phyloP scores from a whole-genome alignment of 92 coral and sea anemone genomes.

The Paramuricea clavata region DNA sequence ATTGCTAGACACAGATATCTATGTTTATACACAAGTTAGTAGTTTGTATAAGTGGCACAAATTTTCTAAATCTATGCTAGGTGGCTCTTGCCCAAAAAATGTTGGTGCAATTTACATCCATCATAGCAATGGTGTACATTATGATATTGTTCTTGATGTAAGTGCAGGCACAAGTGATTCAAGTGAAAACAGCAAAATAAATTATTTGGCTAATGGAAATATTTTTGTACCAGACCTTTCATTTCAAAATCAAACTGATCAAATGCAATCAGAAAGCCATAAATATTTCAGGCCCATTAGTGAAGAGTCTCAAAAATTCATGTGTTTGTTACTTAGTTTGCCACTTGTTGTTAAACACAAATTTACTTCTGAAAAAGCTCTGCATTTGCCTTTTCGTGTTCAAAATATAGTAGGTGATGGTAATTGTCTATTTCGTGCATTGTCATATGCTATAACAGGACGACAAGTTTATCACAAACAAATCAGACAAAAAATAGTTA shows the following conservation, averaged over 20 bases:
- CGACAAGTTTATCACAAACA: constrained; percentile 48
- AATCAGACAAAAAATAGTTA: constrained; percentile 47
- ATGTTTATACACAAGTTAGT: constrained; percentile 67
- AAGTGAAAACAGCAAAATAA: constrained; percentile 6
- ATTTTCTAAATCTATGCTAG: constrained; percentile 65
- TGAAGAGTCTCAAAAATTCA: constrained; percentile 17
- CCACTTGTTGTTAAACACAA: constrained; percentile 39
- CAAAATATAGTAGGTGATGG: constrained; percentile 71
- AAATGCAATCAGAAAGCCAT: constrained; percentile 18
- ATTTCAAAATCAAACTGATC: neutral
- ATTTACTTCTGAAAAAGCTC: constrained; percentile 45
- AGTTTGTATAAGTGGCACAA: constrained; percentile 6
- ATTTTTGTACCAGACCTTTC: constrained; percentile 10
- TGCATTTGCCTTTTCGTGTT: constrained; percentile 39
- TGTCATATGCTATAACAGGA: constrained; percentile 73
- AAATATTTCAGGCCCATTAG: constrained; percentile 6
- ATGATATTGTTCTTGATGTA: constrained; percentile 78
- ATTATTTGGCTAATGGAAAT: neutral
- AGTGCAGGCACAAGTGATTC: constrained; percentile 21
- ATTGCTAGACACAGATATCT: constrained; percentile 59
- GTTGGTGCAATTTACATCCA: constrained; percentile 56
- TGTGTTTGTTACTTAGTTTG: constrained; percentile 7
- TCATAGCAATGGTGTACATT: constrained; percentile 73
- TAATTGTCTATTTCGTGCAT: constrained; percentile 70
- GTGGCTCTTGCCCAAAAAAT: constrained; percentile 40